Evolutionary conservation across 2,797 vertebrate genomes (phyloP).

Genomic region (Vireo griseus): DNA sequence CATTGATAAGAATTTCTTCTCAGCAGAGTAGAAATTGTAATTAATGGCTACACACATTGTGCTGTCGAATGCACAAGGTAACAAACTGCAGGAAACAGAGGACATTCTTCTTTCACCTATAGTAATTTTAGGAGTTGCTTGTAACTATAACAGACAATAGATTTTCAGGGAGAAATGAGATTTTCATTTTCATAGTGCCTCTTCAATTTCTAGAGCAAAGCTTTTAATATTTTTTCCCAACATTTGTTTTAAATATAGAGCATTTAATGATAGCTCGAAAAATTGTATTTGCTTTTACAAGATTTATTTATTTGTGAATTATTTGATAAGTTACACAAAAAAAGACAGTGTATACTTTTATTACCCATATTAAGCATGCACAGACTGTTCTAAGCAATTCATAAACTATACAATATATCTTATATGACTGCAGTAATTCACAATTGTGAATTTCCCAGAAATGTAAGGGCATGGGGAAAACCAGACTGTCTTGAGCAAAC

Average conservation of each 20-base stretch:
- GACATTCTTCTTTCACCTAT: constrained; percentile 14
- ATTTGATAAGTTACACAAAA: constrained; percentile 2
- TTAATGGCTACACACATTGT: background rate
- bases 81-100: constrained; percentile 12
- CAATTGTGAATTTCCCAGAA: background rate
- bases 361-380: constrained; percentile 22
- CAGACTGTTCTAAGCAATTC: constrained; percentile 19
- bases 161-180: constrained; percentile 33
- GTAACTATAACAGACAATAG: constrained; percentile 17
- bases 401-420: constrained; percentile 31
- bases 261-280: constrained; percentile 41
- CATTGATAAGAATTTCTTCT: constrained; percentile 11
- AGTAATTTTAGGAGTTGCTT: constrained; percentile 20
- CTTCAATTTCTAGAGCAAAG: constrained; percentile 27
- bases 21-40: constrained; percentile 7
- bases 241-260: constrained; percentile 46
- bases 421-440: constrained; percentile 12
- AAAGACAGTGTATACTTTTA: constrained; percentile 17
- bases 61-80: constrained; percentile 27
- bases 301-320: constrained; percentile 43
- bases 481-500: background rate
- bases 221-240: background rate
- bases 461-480: background rate
- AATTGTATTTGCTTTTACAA: constrained; percentile 32
- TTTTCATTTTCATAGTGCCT: constrained; percentile 1